These are phyloP conservation scores for Canis aureus DNA, from an alignment of 2,113 vertebrate genomes.

Conservation along the genomic window DNA sequence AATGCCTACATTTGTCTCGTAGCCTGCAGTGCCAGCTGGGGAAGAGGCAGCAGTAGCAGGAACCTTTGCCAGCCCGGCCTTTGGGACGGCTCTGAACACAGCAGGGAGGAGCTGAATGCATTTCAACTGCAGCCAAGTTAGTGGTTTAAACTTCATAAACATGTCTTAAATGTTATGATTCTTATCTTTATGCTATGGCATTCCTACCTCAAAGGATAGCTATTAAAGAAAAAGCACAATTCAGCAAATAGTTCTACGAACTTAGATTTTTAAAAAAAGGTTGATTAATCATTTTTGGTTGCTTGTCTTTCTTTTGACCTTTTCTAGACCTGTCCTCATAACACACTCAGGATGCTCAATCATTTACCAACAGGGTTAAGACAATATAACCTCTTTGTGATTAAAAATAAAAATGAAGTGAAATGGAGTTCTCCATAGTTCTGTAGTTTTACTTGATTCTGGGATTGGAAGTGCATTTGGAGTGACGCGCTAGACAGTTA, in stretches of 20 bases:
- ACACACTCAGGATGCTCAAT: background rate
- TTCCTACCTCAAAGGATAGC: conserved; percentile 77
- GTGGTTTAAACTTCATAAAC: conserved; percentile 85
- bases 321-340: conserved; percentile 30
- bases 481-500: background rate
- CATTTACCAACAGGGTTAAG: conserved; percentile 21
- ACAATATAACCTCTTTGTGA: conserved; percentile 15
- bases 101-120: conserved; percentile 80
- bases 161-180: conserved; percentile 81
- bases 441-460: conserved; percentile 27
- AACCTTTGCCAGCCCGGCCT: conserved; percentile 79
- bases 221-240: conserved; percentile 63
- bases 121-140: conserved; percentile 84
- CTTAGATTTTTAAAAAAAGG: conserved; percentile 70
- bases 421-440: conserved; percentile 28
- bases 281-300: conserved; percentile 76
- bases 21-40: conserved; percentile 70
- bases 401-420: conserved; percentile 58
- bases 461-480: background rate
- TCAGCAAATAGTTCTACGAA: conserved; percentile 68
- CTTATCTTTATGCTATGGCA: conserved; percentile 83
- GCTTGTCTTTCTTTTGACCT: conserved; percentile 65
- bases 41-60: conserved; percentile 73
- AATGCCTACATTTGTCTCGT: conserved; percentile 71
- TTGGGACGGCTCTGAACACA: conserved; percentile 77